Percentiles rank a stretch among this genome's conserved stretches.
Evolutionary conservation across 35 echinoderm and acorn worm species (phyloP).

Genomic region (Anneissia japonica): DNA sequence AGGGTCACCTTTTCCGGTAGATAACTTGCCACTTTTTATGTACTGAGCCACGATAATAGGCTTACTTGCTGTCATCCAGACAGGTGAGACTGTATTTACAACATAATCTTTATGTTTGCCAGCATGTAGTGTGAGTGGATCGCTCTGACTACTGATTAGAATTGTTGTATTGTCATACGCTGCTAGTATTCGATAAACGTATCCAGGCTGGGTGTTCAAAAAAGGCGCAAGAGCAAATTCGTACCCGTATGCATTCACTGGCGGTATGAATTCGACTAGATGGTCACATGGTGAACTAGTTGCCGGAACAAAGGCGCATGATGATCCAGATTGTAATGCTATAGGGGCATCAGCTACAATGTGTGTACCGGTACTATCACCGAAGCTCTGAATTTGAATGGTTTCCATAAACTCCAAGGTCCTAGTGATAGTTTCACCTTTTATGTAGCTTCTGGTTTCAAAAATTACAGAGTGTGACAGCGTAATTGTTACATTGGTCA

Average conservation of each 20-base stretch:
- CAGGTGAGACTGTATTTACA: neutral
- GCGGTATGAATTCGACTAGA: conserved; percentile 34
- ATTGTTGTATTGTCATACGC: neutral
- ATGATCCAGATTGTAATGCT: conserved; percentile 10
- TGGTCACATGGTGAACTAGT: conserved; percentile 1
- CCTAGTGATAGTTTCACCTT: neutral
- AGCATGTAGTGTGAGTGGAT: neutral
- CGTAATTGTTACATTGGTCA: neutral
- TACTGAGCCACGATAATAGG: neutral
- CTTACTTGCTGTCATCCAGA: neutral
- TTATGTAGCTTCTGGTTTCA: neutral
- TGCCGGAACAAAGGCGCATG: conserved; percentile 5
- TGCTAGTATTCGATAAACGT: neutral
- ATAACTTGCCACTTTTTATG: neutral
- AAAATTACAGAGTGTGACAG: neutral
- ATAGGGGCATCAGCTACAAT: conserved; percentile 15
- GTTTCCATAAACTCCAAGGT: neutral
- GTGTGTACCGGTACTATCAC: conserved; percentile 14
- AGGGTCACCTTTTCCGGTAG: neutral
- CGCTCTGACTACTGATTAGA: neutral
- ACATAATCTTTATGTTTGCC: neutral
- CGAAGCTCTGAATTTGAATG: conserved; percentile 4
- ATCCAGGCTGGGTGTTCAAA: neutral
- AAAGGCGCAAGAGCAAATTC: neutral
- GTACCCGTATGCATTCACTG: conserved; percentile 13